phyloP scores from a whole-genome alignment of 1,140 invertebrate genomes.

The Paramacrobiotus metropolitanus region DNA sequence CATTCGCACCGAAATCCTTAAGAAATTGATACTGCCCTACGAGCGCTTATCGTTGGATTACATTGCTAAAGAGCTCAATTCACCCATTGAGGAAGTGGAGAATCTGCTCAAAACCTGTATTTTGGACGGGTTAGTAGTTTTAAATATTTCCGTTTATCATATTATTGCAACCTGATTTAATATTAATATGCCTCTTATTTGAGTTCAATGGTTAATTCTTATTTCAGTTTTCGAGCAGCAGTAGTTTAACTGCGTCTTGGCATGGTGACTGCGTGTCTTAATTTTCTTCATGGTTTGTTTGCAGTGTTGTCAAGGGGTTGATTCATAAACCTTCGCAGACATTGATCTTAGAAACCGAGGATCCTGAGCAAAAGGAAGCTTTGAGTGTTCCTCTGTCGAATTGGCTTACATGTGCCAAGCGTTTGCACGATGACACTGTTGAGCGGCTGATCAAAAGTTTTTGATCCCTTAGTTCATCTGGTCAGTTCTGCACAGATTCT shows the following conservation, averaged over 20 bases:
- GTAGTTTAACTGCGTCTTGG: too few species aligned
- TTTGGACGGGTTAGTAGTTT: slow-evolving; percentile 55
- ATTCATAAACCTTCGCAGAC: background rate
- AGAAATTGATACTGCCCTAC: slow-evolving; percentile 92
- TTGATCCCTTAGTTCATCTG: background rate
- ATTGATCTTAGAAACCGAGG: background rate
- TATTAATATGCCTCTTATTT: background rate
- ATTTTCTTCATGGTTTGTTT: background rate
- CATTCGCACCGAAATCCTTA: slow-evolving; percentile 89
- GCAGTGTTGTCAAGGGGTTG: background rate
- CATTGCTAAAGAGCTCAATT: slow-evolving; percentile 47
- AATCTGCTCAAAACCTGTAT: slow-evolving; percentile 95
- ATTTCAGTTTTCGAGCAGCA: too few species aligned
- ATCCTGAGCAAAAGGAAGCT: background rate
- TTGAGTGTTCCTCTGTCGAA: background rate
- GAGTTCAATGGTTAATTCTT: too few species aligned
- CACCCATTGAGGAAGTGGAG: slow-evolving; percentile 49
- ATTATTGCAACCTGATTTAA: background rate
- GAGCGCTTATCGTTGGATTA: slow-evolving; percentile 94
- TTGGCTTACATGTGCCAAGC: background rate
- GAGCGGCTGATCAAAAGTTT: background rate
- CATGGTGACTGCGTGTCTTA: too few species aligned
- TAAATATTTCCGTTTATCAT: too few species aligned
- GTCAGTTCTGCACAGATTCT: background rate
- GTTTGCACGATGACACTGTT: background rate